A percentile compares a stretch with the other conserved stretches of the same genome.
These are phyloP conservation scores for Zaprionus lachaisei DNA, from an alignment of 1,140 invertebrate species.

Conservation along the genomic window DNA sequence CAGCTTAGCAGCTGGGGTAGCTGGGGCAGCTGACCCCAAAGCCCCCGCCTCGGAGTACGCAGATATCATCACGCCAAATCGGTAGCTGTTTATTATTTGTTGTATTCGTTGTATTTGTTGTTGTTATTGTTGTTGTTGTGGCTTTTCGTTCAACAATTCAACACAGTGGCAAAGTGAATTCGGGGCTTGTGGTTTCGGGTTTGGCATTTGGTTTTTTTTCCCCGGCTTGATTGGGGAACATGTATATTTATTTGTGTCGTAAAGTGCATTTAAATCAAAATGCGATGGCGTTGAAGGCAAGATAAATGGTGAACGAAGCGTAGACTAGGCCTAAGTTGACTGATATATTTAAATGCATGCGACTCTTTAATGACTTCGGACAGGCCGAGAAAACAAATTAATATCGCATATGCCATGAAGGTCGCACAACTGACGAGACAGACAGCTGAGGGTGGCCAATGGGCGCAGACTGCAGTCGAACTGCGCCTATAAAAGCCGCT, in stretches of 20 bases:
- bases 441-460: slow-evolving; percentile 41
- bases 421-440: slow-evolving; percentile 35
- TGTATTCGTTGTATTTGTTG: neutral
- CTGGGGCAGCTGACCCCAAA: slow-evolving; percentile 14
- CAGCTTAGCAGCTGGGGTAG: slow-evolving; percentile 39
- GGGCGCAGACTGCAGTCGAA: slow-evolving; percentile 31
- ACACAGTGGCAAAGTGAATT: slow-evolving; percentile 55
- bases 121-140: neutral
- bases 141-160: slow-evolving; percentile 32
- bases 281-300: slow-evolving; percentile 41
- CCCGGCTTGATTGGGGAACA: slow-evolving; percentile 63
- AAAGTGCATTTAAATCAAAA: slow-evolving; percentile 78
- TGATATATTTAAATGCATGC: slow-evolving; percentile 63
- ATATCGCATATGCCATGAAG: slow-evolving; percentile 60
- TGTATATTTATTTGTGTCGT: slow-evolving; percentile 77
- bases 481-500: slow-evolving; percentile 62
- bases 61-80: slow-evolving; percentile 51
- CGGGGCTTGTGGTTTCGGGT: neutral
- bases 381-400: slow-evolving; percentile 66
- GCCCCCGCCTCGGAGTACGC: neutral
- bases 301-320: slow-evolving; percentile 43
- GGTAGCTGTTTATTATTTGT: slow-evolving; percentile 58
- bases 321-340: slow-evolving; percentile 60
- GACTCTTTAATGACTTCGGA: slow-evolving; percentile 64
- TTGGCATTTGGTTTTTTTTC: slow-evolving; percentile 44